Evolutionary conservation across 2,113 vertebrate genomes (phyloP).

Genomic region (Megaceryle maxima): DNA sequence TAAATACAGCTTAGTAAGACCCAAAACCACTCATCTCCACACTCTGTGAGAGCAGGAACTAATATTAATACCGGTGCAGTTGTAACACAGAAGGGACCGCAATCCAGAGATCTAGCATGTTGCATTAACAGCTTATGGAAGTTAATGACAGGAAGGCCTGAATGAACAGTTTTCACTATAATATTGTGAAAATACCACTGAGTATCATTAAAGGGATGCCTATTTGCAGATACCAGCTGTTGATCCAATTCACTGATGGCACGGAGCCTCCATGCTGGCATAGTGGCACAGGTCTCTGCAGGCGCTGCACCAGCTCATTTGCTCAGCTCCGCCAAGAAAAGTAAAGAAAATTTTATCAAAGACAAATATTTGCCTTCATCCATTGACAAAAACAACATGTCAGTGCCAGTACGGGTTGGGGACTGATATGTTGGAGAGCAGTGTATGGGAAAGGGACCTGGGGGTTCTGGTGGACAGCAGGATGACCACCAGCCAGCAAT

Average conservation of each 20-base stretch:
- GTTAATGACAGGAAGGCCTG: background rate
- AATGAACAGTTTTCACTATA: background rate
- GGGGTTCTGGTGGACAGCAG: too few species aligned
- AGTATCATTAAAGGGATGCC: background rate
- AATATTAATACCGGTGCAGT: rapidly evolving
- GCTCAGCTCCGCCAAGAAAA: background rate
- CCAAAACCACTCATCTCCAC: background rate
- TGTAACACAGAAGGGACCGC: background rate
- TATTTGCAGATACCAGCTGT: background rate
- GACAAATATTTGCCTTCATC: background rate
- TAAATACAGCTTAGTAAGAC: background rate
- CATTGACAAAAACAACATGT: background rate
- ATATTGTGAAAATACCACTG: background rate
- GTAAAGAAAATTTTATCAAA: background rate
- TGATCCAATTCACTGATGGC: background rate
- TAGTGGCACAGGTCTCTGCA: rapidly evolving
- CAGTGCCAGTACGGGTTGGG: too few species aligned
- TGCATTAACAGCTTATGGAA: background rate
- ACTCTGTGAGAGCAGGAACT: background rate
- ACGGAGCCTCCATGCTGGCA: rapidly evolving
- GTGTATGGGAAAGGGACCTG: too few species aligned
- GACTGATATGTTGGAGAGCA: too few species aligned
- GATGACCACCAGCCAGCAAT: too few species aligned
- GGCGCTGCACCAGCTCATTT: background rate
- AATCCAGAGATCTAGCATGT: background rate